Evolutionary conservation across 2,113 vertebrate genomes (phyloP).

Genomic region (Psittacula cyanocephala): DNA sequence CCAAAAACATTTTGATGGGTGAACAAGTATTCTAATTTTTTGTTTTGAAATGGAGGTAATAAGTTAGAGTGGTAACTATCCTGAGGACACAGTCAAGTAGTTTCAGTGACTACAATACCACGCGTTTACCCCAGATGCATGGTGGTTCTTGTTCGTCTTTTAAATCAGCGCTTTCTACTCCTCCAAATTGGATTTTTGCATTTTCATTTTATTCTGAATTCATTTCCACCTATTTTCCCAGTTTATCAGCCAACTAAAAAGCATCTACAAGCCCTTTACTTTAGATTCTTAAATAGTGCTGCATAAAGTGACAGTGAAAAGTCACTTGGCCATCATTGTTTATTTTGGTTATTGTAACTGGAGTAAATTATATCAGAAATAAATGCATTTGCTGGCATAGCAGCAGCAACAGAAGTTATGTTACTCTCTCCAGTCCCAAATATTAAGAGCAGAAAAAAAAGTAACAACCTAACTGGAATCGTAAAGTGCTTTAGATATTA

Average conservation of each 20-base stretch:
- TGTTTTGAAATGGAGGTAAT: not conserved
- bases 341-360: not conserved
- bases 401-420: not conserved
- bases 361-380: not conserved
- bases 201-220: not conserved
- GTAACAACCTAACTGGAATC: not conserved
- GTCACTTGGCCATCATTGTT: not conserved
- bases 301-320: not conserved
- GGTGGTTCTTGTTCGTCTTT: not conserved
- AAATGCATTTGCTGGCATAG: not conserved
- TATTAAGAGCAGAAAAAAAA: not conserved
- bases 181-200: not conserved
- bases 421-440: not conserved
- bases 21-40: not conserved
- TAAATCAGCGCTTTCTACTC: not conserved
- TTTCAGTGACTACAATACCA: not conserved
- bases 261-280: not conserved
- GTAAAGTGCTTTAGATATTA: not conserved
- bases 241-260: not conserved
- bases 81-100: not conserved
- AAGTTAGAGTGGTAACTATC: not conserved
- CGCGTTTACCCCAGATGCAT: accelerated
- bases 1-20: not conserved
- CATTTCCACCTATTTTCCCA: not conserved
- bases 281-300: not conserved